Conservation (phyloP, 2,888 invertebrate genomes). For the Anticlea derivata region DNA sequence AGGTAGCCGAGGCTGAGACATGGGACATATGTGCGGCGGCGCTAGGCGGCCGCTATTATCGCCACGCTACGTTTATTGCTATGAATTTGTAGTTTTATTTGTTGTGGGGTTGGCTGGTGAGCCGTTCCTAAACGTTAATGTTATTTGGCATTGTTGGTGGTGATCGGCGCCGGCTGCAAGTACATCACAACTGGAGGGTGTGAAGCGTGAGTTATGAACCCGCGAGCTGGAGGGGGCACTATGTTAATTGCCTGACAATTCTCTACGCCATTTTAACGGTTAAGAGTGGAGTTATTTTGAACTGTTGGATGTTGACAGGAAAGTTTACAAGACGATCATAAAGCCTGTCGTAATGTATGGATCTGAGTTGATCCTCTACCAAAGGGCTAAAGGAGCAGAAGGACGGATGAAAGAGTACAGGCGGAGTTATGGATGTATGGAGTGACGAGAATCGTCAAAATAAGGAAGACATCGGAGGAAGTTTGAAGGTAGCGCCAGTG, state of each 20-base stretch:
- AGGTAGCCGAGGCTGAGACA: constrained; percentile 42
- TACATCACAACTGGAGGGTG: constrained; percentile 36
- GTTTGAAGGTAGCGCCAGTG: too few species aligned
- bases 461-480: too few species aligned
- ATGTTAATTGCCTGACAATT: constrained; percentile 42
- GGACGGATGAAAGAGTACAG: too few species aligned
- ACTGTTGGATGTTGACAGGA: background rate
- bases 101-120: constrained; percentile 51
- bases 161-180: constrained; percentile 13
- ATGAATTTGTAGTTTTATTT: constrained; percentile 51
- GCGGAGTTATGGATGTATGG: too few species aligned
- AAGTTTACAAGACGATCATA: too few species aligned
- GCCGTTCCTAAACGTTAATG: constrained; percentile 58
- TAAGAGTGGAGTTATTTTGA: constrained; percentile 10
- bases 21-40: constrained; percentile 34
- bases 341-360: too few species aligned
- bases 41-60: constrained; percentile 40
- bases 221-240: constrained; percentile 32
- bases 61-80: constrained; percentile 56
- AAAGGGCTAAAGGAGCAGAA: too few species aligned
- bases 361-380: too few species aligned
- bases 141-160: constrained; percentile 52
- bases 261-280: constrained; percentile 26
- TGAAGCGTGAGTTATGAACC: constrained; percentile 41
- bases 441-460: too few species aligned